Conservation (phyloP, 1,140 invertebrate genomes). For the Saccostrea glomerata region DNA sequence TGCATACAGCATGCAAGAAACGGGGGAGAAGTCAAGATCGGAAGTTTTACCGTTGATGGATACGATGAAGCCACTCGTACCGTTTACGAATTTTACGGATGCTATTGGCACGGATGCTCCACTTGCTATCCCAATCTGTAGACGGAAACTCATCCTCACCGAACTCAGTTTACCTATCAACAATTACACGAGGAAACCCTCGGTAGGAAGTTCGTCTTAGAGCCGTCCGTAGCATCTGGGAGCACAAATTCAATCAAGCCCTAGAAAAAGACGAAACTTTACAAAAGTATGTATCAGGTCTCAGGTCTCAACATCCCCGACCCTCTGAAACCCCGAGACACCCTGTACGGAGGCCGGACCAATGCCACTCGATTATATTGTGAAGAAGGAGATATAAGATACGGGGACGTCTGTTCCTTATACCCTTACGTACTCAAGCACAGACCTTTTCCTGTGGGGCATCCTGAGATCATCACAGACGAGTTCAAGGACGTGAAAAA, state of each 20-base stretch:
- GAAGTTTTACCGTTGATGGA: constrained; percentile 22
- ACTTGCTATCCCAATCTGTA: constrained; percentile 43
- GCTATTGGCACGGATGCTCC: constrained; percentile 60
- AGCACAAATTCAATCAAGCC: neutral
- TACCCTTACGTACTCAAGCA: too few species aligned
- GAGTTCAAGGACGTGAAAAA: too few species aligned
- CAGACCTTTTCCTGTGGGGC: too few species aligned
- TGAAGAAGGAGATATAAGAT: too few species aligned
- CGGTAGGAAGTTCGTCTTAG: neutral
- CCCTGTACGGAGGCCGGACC: too few species aligned
- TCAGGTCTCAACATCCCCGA: too few species aligned
- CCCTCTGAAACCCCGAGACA: too few species aligned
- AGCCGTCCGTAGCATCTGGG: neutral
- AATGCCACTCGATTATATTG: too few species aligned
- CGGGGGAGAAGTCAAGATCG: neutral
- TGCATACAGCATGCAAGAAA: neutral
- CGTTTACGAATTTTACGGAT: constrained; percentile 57
- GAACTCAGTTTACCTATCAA: neutral
- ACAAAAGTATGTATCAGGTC: neutral
- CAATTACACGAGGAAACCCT: neutral
- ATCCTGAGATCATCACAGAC: too few species aligned
- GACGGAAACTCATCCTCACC: neutral
- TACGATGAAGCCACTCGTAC: constrained; percentile 29
- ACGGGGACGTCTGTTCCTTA: too few species aligned
- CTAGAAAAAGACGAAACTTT: neutral